These are phyloP conservation scores for Elachura formosa DNA, from an alignment of 2,113 vertebrate genomes.

Conservation along the genomic window DNA sequence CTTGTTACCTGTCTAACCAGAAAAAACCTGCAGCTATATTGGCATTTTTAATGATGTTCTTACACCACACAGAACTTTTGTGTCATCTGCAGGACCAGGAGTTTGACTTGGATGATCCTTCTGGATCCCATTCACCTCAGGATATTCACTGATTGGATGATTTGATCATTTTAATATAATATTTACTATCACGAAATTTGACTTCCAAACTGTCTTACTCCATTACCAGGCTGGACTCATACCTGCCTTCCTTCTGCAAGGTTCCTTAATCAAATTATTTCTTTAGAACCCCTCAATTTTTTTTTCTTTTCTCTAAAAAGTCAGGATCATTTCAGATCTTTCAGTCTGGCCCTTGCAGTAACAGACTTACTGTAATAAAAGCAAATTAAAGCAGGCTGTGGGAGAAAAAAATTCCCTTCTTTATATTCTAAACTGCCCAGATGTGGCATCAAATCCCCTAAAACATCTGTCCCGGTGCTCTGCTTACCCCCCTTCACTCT, in stretches of 20 bases:
- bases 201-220: not conserved
- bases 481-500: constrained; percentile 90
- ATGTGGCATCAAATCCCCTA: rapidly evolving
- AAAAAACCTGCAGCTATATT: rapidly evolving
- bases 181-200: not conserved
- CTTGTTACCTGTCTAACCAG: too few species aligned
- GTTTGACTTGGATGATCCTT: not conserved
- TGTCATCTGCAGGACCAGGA: not conserved
- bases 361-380: not conserved
- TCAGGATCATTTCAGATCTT: not conserved
- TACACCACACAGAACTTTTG: not conserved
- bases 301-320: not conserved
- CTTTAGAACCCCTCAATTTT: not conserved
- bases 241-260: not conserved
- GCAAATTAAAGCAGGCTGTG: not conserved
- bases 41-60: rapidly evolving
- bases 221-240: not conserved
- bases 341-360: not conserved
- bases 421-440: not conserved
- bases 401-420: too few species aligned
- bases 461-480: not conserved
- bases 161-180: not conserved
- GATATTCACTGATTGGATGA: rapidly evolving
- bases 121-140: not conserved
- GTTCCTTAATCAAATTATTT: not conserved